phyloP scores from a whole-genome alignment of 2,888 invertebrate species.

The Cryptophagus acutangulus region DNA sequence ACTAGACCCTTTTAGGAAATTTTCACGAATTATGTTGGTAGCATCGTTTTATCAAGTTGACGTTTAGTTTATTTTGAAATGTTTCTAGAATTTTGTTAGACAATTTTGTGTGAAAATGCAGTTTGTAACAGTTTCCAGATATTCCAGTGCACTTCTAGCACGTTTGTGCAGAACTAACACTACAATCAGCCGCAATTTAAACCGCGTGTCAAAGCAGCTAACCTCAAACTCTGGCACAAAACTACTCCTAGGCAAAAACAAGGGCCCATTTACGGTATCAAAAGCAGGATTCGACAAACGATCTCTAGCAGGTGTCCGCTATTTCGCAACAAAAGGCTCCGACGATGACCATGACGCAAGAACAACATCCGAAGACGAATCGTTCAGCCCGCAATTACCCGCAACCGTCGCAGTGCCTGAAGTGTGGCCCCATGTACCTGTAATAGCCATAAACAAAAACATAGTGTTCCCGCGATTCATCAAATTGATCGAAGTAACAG shows the following conservation, averaged over 20 bases:
- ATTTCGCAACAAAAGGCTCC: conserved; percentile 27
- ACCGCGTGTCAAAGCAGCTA: too few species aligned
- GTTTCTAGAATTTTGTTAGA: too few species aligned
- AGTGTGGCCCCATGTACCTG: conserved; percentile 93
- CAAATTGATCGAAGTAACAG: conserved; percentile 91
- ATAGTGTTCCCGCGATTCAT: conserved; percentile 98
- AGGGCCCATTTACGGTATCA: conserved; percentile 1
- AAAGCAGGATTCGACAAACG: conserved; percentile 1
- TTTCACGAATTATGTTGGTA: too few species aligned
- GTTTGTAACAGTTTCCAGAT: too few species aligned
- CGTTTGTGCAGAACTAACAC: too few species aligned
- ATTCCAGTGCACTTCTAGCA: too few species aligned
- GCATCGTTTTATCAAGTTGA: too few species aligned
- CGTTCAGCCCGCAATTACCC: conserved; percentile 59
- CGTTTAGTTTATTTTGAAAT: too few species aligned
- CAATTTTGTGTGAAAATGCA: too few species aligned
- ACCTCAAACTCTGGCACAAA: too few species aligned
- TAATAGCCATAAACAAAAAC: conserved; percentile 89
- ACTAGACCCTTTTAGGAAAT: too few species aligned
- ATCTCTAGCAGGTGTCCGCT: conserved; percentile 12
- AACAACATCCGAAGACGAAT: conserved; percentile 40
- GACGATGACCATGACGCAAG: conserved; percentile 33
- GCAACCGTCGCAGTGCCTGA: conserved; percentile 93
- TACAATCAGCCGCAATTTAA: too few species aligned
- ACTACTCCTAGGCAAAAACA: neutral